These are phyloP conservation scores for Furnarius figulus DNA, from an alignment of 2,113 vertebrate genomes.

Conservation along the genomic window DNA sequence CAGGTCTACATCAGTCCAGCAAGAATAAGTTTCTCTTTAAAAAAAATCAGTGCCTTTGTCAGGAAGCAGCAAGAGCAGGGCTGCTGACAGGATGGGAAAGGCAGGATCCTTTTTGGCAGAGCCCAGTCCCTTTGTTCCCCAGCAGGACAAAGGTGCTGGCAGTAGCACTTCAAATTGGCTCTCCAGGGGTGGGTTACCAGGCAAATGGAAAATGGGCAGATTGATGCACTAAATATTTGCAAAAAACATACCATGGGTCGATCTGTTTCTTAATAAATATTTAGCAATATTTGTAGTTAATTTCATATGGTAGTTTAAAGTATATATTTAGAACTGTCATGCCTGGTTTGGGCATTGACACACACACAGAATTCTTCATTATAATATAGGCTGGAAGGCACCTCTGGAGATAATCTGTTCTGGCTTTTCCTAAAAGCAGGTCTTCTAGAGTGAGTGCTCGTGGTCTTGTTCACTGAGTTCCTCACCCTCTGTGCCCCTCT, in stretches of 20 bases:
- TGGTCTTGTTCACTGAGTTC: not conserved
- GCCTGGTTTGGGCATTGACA: not conserved
- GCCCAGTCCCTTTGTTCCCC: not conserved
- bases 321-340: not conserved
- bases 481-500: not conserved
- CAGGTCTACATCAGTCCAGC: not conserved
- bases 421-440: not conserved
- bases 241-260: not conserved
- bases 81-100: not conserved
- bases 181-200: not conserved
- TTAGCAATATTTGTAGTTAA: not conserved
- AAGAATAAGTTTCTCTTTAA: not conserved
- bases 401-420: not conserved
- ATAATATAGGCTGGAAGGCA: not conserved
- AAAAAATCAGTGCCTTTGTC: not conserved
- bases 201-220: not conserved
- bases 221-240: not conserved
- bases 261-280: not conserved
- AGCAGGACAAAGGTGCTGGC: not conserved
- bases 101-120: not conserved
- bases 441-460: not conserved
- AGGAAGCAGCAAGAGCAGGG: not conserved
- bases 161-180: rapidly evolving
- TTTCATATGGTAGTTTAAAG: not conserved
- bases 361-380: not conserved